Conservation (phyloP, 1,140 invertebrate genomes). For the Carcinoscorpius rotundicauda region DNA sequence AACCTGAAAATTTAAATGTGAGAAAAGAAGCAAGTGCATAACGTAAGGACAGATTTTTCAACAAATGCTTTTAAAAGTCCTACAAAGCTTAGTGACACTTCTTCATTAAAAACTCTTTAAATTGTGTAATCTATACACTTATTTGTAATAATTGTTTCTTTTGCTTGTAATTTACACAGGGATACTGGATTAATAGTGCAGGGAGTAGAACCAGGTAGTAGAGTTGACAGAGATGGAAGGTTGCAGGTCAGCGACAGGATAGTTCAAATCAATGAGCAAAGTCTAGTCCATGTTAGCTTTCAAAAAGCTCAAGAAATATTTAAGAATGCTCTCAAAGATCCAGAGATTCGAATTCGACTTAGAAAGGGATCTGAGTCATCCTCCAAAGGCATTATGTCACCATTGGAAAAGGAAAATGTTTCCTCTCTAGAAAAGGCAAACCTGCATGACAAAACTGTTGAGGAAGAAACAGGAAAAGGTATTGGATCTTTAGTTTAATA, state of each 20-base stretch:
- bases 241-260: constrained; percentile 68
- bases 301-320: constrained; percentile 63
- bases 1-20: too few species aligned
- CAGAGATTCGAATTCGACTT: constrained; percentile 43
- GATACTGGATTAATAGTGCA: constrained; percentile 59
- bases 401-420: constrained; percentile 10
- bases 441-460: too few species aligned
- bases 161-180: neutral
- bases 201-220: constrained; percentile 66
- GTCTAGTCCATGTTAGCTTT: constrained; percentile 54
- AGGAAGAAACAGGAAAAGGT: too few species aligned
- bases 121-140: too few species aligned
- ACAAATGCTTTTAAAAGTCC: constrained; percentile 23
- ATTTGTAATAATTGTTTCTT: too few species aligned
- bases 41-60: too few species aligned
- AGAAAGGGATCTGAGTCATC: neutral
- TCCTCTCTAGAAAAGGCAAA: constrained; percentile 13
- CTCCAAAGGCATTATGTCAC: constrained; percentile 2
- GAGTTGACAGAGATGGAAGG: constrained; percentile 64
- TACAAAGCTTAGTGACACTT: too few species aligned
- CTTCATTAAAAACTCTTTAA: too few species aligned
- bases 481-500: constrained; percentile 2
- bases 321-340: constrained; percentile 49
- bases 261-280: constrained; percentile 70
- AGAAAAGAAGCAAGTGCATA: too few species aligned